phyloP scores from a whole-genome alignment of 2,797 vertebrate genomes.

The Scyliorhinus canicula region DNA sequence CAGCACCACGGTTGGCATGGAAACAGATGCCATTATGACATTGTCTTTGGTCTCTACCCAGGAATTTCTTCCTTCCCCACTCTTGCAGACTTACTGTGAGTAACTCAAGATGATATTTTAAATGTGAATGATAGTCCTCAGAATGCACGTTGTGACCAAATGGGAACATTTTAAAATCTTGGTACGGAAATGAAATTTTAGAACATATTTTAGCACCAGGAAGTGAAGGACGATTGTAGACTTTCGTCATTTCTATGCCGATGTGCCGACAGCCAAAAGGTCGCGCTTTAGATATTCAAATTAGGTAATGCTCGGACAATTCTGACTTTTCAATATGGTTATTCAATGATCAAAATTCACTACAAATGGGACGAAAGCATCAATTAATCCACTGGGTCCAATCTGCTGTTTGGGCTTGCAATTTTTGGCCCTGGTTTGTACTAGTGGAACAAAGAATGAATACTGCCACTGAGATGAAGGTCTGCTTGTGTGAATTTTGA shows the following conservation, averaged over 20 bases:
- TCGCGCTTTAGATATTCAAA: neutral
- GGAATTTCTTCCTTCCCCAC: neutral
- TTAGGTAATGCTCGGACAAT: neutral
- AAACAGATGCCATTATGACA: neutral
- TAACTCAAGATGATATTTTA: neutral
- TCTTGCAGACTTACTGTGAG: neutral
- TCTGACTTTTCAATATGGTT: neutral
- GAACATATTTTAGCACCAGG: neutral
- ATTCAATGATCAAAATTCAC: no score
- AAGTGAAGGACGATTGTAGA: neutral
- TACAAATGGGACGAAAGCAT: neutral
- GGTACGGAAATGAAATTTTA: neutral
- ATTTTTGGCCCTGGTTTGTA: neutral
- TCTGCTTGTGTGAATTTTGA: constrained; percentile 2
- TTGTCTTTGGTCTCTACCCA: neutral
- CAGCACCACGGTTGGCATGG: neutral
- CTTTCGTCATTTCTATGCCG: neutral
- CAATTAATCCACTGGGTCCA: neutral
- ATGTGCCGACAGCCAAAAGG: neutral
- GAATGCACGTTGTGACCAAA: neutral
- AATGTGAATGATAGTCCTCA: neutral
- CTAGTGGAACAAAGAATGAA: neutral
- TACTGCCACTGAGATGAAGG: neutral
- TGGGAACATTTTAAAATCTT: neutral
- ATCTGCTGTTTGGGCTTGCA: neutral